Evolutionary conservation across 2,797 vertebrate genomes (phyloP), one percentile per base, ranked within the genome.

Genomic region (Hybognathus amarus): DNA sequence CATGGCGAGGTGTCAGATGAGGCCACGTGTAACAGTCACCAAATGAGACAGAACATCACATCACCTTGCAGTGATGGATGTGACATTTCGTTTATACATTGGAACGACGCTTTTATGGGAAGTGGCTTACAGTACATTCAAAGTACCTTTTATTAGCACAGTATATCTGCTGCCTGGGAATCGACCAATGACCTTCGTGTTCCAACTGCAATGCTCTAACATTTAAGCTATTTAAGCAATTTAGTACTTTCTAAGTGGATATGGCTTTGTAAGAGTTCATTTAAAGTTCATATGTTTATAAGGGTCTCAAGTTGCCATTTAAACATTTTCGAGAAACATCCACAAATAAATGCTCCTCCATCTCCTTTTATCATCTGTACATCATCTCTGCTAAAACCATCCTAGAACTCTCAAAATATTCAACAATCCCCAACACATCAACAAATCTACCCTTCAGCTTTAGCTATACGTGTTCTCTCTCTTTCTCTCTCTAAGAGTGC

Each of bases 281-380:
- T 82, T 67, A 27, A 68, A 76, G 70, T 81, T 73, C 20, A 71
- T 24, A 45, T 68, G 18, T 77, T 83, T 38, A 67, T 68, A 68
- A 77, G 50, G 38, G 63, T 77, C 64, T 45, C 36, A 77, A 77
- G 73, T 77, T 42, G 50, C 73, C 3, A 12, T 83, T 83, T 59
- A 47, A 75, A 56, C 5, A 56, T 30, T 75, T 54, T 10, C 0
- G 18, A 66, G 47, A 68, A 68, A 33, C 63, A 63, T 33, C 36
- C 71, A 67, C 33, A 38, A 42, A 56, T 30, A 18, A 68, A 80
- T 80, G 71, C 66, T 79, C 67, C 77, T 73, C 40, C 69, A 61
- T 40, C 45, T 47, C n/a, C 30, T 68, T 82, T 67, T 79, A 82
- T 83, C 78, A 73, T 79, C 76, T 82, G 74, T 74, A 73, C 42